Percentiles rank a stretch among this genome's conserved stretches.
phyloP scores from a whole-genome alignment of 2,113 vertebrate species.

The Caretta caretta region DNA sequence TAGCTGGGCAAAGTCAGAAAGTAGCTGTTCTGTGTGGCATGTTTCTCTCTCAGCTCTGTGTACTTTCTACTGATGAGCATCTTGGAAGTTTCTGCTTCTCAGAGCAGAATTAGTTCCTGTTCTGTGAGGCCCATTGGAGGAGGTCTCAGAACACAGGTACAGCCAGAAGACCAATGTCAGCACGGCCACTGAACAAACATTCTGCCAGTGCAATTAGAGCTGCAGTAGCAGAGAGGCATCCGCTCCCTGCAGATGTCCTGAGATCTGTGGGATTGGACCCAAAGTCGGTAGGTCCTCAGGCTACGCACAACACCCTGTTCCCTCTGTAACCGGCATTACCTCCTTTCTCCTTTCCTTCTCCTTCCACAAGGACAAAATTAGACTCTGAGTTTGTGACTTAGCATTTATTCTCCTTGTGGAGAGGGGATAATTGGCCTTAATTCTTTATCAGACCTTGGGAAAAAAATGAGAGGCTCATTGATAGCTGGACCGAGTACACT shows the following conservation, averaged over 20 bases:
- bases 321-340: neutral
- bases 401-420: neutral
- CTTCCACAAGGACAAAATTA: neutral
- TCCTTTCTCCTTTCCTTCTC: neutral
- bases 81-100: neutral
- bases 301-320: neutral
- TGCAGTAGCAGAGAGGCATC: neutral
- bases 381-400: neutral
- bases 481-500: neutral
- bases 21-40: fast-evolving
- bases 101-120: neutral
- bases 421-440: neutral
- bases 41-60: fast-evolving
- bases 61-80: neutral
- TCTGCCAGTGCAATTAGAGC: neutral
- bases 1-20: fast-evolving
- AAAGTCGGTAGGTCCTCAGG: neutral
- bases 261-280: neutral
- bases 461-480: neutral
- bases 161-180: neutral
- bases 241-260: neutral
- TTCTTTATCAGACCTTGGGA: neutral
- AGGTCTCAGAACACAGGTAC: neutral
- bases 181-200: neutral
- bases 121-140: neutral